Conservation (phyloP, 1,140 invertebrate genomes). For the Drosophila repleta region DNA sequence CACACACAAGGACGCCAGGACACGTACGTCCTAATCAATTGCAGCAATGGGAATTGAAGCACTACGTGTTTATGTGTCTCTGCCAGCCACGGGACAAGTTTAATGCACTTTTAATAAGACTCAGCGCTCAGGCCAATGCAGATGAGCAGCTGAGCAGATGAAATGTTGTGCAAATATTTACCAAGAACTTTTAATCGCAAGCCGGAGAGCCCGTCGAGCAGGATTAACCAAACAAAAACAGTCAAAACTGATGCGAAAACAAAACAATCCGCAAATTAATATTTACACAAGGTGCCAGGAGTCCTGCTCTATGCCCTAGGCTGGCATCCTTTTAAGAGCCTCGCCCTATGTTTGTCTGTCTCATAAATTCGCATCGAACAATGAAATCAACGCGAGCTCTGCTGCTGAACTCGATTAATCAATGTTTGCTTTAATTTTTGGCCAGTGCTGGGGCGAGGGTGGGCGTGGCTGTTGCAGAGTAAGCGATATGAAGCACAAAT, state of each 20-base stretch:
- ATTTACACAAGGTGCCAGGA: constrained; percentile 52
- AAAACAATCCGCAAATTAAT: constrained; percentile 72
- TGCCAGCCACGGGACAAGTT: constrained; percentile 41
- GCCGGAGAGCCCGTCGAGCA: background rate
- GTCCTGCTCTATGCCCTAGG: background rate
- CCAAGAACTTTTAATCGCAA: constrained; percentile 39
- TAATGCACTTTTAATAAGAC: constrained; percentile 79
- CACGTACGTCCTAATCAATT: constrained; percentile 75
- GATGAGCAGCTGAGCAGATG: constrained; percentile 18
- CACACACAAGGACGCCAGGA: constrained; percentile 32
- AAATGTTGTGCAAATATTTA: constrained; percentile 58
- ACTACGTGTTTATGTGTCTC: constrained; percentile 25
- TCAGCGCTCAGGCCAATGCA: background rate
- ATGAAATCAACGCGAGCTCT: constrained; percentile 62
- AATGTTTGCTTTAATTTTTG: constrained; percentile 69
- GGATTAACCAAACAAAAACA: background rate
- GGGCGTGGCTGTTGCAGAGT: constrained; percentile 18
- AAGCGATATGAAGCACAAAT: constrained; percentile 60
- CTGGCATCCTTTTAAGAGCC: background rate
- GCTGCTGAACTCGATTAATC: constrained; percentile 81
- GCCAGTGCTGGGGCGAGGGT: background rate
- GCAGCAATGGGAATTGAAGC: constrained; percentile 50
- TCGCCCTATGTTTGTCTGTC: constrained; percentile 21
- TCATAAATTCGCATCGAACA: constrained; percentile 70
- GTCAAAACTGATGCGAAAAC: constrained; percentile 12